Base-by-base conservation (phyloP, 1,140 invertebrate genomes). In the Idris sp. region DNA sequence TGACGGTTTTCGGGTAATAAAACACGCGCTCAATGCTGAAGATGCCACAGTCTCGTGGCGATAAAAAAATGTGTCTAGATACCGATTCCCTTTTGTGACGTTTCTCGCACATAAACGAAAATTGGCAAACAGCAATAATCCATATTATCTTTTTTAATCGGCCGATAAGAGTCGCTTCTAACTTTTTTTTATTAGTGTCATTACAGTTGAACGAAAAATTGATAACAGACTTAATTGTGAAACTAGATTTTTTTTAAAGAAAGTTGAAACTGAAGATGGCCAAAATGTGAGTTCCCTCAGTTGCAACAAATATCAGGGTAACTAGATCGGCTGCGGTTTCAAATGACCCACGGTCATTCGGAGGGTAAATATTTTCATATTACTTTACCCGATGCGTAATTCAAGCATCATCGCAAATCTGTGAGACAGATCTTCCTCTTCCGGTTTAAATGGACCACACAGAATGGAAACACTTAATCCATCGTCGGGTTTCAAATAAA, bases 1-100 rank as follows among this genome's bases (percentile, higher is more conserved):
- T 87, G 85, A 86, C 80, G 86, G 85, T 88, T 88, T 88, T 88
- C 86, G 85, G 85, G 85, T 84, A 88, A 88, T 88, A 88, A 88
- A 88, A 87, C 86, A 88, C 85, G 84, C 83, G 80, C 79, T 78
- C 79, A 79, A 79, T 79, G 75, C 77, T 74, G 38, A 30, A 75
- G 46, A 71, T 41, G 74, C 78, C 74, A 62, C 79, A 83, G 83
- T 77, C 78, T 76, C 68, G 40, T 41, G 53, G 78, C 83, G 86
- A 87, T 87, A 88, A 87, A 87, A 81, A 76, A 84, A 81, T 75
- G 76, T 71, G 76, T 74, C 62, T 48, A 79, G 85, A 87, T 86
- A 86, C 67, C 78, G 68, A 81, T 78, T 80, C 81, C 79, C 82
- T 61, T 72, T 65, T 56, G 48, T 26, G 54, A 61, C 33, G 46